Evolutionary conservation across 1,140 invertebrate genomes (phyloP).

Genomic region (Drosophila arizonae): DNA sequence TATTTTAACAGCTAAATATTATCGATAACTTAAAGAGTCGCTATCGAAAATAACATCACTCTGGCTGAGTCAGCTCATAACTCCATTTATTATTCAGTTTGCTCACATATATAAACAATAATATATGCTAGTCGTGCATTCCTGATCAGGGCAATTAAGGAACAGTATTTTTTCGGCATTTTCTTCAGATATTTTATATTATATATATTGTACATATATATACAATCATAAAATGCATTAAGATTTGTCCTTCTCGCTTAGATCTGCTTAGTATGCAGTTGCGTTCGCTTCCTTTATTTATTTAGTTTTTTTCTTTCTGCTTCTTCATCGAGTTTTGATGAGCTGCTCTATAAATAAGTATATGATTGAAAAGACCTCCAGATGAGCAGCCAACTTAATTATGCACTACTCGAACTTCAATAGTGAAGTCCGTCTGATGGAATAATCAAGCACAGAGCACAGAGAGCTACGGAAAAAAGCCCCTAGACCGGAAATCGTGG

Average conservation of each 20-base stretch:
- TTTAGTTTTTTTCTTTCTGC: conserved; percentile 6
- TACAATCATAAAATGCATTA: not conserved
- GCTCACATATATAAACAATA: too few species aligned
- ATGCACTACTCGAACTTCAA: conserved; percentile 38
- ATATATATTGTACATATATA: too few species aligned
- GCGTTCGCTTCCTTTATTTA: conserved; percentile 27
- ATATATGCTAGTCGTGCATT: too few species aligned
- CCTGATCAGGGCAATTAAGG: too few species aligned
- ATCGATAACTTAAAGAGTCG: too few species aligned
- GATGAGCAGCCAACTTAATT: conserved; percentile 23
- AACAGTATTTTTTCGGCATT: not conserved
- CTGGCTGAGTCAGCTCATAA: too few species aligned
- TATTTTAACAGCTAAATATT: too few species aligned
- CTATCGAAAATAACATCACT: too few species aligned
- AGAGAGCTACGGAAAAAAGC: not conserved
- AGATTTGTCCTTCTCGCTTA: conserved; percentile 27
- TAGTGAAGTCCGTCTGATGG: conserved; percentile 20
- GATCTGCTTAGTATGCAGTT: conserved; percentile 46
- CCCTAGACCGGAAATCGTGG: conserved; percentile 41
- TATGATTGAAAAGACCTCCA: conserved; percentile 30
- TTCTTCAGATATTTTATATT: not conserved
- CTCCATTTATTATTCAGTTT: too few species aligned
- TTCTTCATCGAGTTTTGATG: conserved; percentile 4
- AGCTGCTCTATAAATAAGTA: conserved; percentile 40
- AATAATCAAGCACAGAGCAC: conserved; percentile 20